phyloP scores from a whole-genome alignment of 2,113 vertebrate genomes.

The Peromyscus polionotus region DNA sequence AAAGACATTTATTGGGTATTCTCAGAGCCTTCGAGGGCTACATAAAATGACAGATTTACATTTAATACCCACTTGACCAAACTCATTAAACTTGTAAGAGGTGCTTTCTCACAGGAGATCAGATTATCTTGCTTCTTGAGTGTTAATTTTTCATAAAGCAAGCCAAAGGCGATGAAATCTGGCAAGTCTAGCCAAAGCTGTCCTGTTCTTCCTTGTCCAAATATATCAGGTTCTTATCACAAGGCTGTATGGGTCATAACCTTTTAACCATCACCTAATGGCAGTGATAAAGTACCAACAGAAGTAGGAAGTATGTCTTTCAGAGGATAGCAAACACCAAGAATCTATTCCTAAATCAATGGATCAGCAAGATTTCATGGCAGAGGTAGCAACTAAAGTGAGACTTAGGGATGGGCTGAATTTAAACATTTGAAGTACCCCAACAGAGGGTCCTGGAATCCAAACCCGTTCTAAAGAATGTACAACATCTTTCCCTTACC shows the following conservation, averaged over 20 bases:
- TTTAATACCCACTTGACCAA: conserved; percentile 77
- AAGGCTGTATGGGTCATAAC: background rate
- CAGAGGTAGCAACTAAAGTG: background rate
- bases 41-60: conserved; percentile 76
- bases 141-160: conserved; percentile 75
- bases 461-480: background rate
- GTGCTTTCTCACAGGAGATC: conserved; percentile 63
- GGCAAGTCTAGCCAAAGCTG: conserved; percentile 1
- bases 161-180: conserved; percentile 61
- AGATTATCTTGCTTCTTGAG: conserved; percentile 69
- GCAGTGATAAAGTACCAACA: background rate
- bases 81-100: conserved; percentile 75
- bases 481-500: background rate
- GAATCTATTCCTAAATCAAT: background rate
- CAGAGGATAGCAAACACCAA: background rate
- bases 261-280: background rate
- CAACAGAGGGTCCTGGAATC: background rate
- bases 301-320: background rate
- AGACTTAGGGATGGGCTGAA: background rate
- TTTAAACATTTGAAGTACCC: background rate
- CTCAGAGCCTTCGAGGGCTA: conserved; percentile 57
- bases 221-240: background rate
- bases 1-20: conserved; percentile 62
- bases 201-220: background rate
- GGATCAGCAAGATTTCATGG: background rate